These are phyloP conservation scores for Acanthococcus lagerstroemiae DNA, from an alignment of 2,888 invertebrate species.

Conservation along the genomic window DNA sequence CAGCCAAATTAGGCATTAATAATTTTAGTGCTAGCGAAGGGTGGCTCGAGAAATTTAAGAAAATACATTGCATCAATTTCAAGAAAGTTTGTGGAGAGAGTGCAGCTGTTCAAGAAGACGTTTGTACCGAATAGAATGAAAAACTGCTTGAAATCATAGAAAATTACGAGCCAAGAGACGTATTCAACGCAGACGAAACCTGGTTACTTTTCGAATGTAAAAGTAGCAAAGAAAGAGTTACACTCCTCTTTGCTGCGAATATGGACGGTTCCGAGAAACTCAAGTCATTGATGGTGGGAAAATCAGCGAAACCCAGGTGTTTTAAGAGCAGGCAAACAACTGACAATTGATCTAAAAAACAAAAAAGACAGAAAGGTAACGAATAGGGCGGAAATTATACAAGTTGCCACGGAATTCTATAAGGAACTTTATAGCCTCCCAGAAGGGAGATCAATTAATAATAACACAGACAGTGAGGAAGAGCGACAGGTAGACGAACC, in stretches of 20 bases:
- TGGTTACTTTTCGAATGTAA: constrained; percentile 39
- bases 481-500: too few species aligned
- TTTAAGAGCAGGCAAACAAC: too few species aligned
- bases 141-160: constrained; percentile 34
- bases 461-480: too few species aligned
- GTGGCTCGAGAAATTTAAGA: constrained; percentile 36
- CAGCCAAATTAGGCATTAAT: constrained; percentile 32
- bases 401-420: too few species aligned
- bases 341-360: too few species aligned
- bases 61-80: constrained; percentile 35
- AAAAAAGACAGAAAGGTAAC: too few species aligned
- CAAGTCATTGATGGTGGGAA: constrained; percentile 39
- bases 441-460: too few species aligned
- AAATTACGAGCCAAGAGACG: constrained; percentile 36
- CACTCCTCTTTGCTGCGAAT: constrained; percentile 31
- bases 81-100: constrained; percentile 37
- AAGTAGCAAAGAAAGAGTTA: constrained; percentile 38
- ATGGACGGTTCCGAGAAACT: constrained; percentile 37
- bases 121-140: constrained; percentile 32
- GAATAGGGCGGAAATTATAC: too few species aligned
- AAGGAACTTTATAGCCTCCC: too few species aligned
- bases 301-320: constrained; percentile 39
- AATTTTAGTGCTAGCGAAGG: constrained; percentile 34
- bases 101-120: constrained; percentile 23
- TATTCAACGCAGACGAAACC: constrained; percentile 39